Evolutionary conservation across 2,113 vertebrate species (phyloP), one percentile per base, ranked within the genome.

Genomic region (Gobio gobio): DNA sequence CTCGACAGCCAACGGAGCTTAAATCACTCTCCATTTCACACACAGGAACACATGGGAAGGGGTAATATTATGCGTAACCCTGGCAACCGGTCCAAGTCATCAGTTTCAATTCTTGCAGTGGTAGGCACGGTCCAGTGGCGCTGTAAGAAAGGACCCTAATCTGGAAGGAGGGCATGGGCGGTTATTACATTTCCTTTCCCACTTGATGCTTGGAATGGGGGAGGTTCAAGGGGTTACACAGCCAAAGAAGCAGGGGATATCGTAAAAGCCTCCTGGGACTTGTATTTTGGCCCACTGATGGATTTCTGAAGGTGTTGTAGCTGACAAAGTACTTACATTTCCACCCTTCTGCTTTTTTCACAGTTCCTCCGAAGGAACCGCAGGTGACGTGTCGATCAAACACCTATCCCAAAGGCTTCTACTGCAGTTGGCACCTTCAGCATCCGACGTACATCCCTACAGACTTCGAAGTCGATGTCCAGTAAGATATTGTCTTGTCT

Each of bases 381-480:
- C 1, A 88, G 56, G 93, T 99, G 93, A 96, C 94, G 88, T 99
- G 97, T 90, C 94, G 97, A 26, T 99, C 98, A 92, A 99, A 99
- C 94, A 97, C 97, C 70, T 99, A 99, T 87, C 98, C 98, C 0
- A 97, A 97, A 82, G 96, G 97, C 83, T 99, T 99, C 96, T 99
- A 99, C 95, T 99, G 98, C 95, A 98, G 94, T 92, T 99, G 98
- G 98, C 97, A 99, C 85, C 94, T 97, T 86, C 93, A 93, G 33
- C 93, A 94, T 76, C 94, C 96, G 0, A 98, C 98, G 3, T 96
- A 95, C 94, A 96, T 99, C 91, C 97, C 97, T 87, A 98, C 97
- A 1, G 91, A 87, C 58, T 99, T 97, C 90, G 97, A 99, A 86
- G 96, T 99, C 91, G 96, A 97, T 0, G 96, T 99, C 75, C 95